Evolutionary conservation across 2,888 invertebrate genomes (phyloP).

Genomic region (Campoplex capitator): DNA sequence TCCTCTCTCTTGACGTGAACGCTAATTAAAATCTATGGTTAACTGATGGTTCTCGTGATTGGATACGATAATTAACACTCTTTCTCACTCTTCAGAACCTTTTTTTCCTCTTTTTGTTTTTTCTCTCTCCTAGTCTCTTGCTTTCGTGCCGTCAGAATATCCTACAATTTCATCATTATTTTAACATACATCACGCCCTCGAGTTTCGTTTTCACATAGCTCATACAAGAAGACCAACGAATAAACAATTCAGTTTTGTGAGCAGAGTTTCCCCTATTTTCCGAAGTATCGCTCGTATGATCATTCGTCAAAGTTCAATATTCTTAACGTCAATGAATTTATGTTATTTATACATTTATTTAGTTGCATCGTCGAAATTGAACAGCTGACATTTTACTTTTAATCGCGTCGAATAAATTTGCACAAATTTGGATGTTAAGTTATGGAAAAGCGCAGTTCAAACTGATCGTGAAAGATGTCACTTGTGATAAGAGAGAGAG

Average conservation of each 20-base stretch:
- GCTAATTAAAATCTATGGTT: slow-evolving; percentile 66
- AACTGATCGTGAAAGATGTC: slow-evolving; percentile 23
- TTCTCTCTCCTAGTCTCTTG: background rate
- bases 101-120: background rate
- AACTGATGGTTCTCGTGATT: slow-evolving; percentile 52
- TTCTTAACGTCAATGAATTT: background rate
- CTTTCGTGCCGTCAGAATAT: background rate
- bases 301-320: background rate
- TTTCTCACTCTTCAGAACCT: slow-evolving; percentile 17
- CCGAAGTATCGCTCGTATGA: background rate
- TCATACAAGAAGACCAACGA: background rate
- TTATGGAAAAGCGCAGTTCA: slow-evolving; percentile 15
- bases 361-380: background rate
- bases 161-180: background rate
- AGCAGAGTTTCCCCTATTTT: background rate
- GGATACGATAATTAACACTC: slow-evolving; percentile 60
- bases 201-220: background rate
- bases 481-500: background rate
- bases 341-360: too few relatives aligned
- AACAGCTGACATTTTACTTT: slow-evolving; percentile 1
- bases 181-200: background rate
- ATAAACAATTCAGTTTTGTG: background rate
- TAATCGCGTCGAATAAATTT: background rate
- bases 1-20: slow-evolving; percentile 40
- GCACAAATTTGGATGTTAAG: background rate